Evolutionary conservation across 2,888 invertebrate genomes (phyloP).

Genomic region (Metalampra italica): DNA sequence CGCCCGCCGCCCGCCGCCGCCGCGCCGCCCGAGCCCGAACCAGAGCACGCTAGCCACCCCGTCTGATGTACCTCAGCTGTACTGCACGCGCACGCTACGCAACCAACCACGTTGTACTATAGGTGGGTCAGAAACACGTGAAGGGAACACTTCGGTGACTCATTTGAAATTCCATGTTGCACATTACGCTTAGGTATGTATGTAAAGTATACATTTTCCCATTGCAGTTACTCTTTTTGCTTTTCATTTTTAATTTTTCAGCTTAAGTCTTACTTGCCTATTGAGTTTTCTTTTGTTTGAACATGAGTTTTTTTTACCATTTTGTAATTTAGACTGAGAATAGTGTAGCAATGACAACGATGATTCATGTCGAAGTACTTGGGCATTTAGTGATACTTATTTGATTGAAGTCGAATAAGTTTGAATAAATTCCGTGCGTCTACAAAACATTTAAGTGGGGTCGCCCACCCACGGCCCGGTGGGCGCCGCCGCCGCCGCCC

Average conservation of each 20-base stretch:
- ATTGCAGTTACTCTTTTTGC: neutral
- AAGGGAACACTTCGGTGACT: slow-evolving; percentile 53
- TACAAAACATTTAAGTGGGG: neutral
- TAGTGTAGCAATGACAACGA: too few relatives aligned
- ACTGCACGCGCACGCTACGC: too few relatives aligned
- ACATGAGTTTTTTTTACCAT: too few relatives aligned
- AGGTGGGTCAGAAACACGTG: slow-evolving; percentile 62
- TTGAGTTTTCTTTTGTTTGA: too few relatives aligned
- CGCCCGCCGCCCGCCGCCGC: slow-evolving; percentile 30
- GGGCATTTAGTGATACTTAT: neutral
- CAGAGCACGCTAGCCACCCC: slow-evolving; percentile 48
- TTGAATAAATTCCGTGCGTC: neutral
- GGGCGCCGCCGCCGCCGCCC: neutral
- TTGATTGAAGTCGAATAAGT: neutral
- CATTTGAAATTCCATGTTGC: slow-evolving; percentile 41
- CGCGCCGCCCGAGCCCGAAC: slow-evolving; percentile 55
- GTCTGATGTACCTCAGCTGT: neutral
- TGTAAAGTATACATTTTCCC: too few relatives aligned
- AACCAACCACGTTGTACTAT: slow-evolving; percentile 15
- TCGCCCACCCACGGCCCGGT: neutral
- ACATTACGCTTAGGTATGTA: slow-evolving; percentile 2
- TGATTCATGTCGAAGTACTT: too few relatives aligned
- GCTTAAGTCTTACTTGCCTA: too few relatives aligned
- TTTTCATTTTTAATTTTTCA: too few relatives aligned
- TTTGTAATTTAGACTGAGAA: too few relatives aligned